Evolutionary conservation across 2,888 invertebrate genomes (phyloP), one percentile per base, ranked within the genome.

Genomic region (Leptopterna dolabrata): DNA sequence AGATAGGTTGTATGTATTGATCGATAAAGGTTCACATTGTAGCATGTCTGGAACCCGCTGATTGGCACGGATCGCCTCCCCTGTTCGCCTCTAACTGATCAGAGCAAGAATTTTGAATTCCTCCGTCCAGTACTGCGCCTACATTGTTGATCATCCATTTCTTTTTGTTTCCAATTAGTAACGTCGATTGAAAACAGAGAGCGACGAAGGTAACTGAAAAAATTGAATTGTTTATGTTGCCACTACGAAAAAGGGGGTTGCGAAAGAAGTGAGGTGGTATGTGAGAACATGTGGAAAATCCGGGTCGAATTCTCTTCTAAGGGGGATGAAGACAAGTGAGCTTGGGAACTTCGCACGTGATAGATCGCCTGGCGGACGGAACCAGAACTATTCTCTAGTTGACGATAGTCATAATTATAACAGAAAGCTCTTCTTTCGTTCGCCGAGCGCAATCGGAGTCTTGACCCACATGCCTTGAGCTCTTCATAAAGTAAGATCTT

Each of bases 311-410:
- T 43, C 43, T 13, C 3, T 7, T 1, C 19, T 1, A 9, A 7
- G 41, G 41, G 41, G 82, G 82, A 82, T 82, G 82, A 82, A 82
- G 82, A 82, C 82, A 82, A 63, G 76, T 45, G 76, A 43, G 82
- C 63, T 70, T 82, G 82, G 82, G 82, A 82, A 82, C 82, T 82
- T 82, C 55, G 82, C 82, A 82, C 82, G 82, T 82, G 82, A 82
- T 82, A 82, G 82, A 82, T 82, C 82, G 82, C 82, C 30, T 29
- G 63, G 82, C 27, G 47, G 81, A 76, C 30, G 76, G 76, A 29
- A 4, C 16, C 70, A 29, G 70, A 16, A 36, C 36, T 55, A 27
- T 82, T 70, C 63, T 30, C 63, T 36, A 30, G 19, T 63, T 76
- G 43, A 41, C 43, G 36, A 76, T 76, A 70, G 63, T 82, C 70